These are phyloP conservation scores for Thamnophis sirtalis DNA, from an alignment of 2,113 vertebrate genomes.

Conservation along the genomic window DNA sequence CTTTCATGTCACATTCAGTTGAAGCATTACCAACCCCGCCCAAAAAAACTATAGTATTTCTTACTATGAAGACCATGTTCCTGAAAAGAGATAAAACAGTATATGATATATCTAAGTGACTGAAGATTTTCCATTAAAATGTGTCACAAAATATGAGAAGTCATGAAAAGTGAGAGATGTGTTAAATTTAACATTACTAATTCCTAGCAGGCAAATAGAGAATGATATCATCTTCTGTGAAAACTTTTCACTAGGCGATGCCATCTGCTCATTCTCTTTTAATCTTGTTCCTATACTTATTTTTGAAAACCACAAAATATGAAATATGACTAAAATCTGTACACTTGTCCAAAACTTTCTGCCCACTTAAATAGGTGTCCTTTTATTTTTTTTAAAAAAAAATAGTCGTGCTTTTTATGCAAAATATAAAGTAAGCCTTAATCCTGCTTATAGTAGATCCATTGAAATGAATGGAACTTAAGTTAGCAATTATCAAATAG, in stretches of 20 bases:
- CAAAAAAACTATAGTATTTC: background rate
- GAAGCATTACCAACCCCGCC: background rate
- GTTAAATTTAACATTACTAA: background rate
- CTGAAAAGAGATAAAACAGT: background rate
- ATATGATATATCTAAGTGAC: background rate
- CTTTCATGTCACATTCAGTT: background rate
- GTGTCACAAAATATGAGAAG: background rate
- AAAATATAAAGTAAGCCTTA: background rate
- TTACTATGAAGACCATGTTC: background rate
- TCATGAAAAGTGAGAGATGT: background rate
- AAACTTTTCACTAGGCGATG: background rate
- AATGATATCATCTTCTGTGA: background rate
- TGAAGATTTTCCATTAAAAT: background rate
- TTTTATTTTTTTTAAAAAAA: background rate
- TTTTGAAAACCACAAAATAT: background rate
- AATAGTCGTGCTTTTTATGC: background rate
- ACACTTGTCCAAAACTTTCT: background rate
- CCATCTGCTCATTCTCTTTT: accelerated
- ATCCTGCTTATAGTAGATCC: background rate
- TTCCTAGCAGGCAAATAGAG: background rate
- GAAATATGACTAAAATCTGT: background rate
- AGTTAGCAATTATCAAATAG: background rate
- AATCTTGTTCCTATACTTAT: background rate
- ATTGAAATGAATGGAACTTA: background rate
- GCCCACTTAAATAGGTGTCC: background rate